Evolutionary conservation across 2,888 invertebrate genomes (phyloP), one percentile per base, ranked within the genome.

Genomic region (Drosophila mercatorum): DNA sequence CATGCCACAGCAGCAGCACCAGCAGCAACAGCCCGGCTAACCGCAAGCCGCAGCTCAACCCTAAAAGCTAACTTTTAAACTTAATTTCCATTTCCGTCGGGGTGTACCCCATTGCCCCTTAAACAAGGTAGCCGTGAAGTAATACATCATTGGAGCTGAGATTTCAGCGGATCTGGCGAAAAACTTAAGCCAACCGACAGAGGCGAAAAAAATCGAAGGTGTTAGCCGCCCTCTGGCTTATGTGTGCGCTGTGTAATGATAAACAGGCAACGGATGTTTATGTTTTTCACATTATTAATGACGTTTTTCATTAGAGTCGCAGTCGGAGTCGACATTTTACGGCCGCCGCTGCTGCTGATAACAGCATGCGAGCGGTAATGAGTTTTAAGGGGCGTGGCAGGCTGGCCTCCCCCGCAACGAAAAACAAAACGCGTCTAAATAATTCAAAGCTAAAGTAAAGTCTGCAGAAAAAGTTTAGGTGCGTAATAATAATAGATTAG

Each of bases 211-310:
- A 71, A 70, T 73, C 72, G 14, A 41, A 49, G 64, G 66, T 64
- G 58, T 75, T 62, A 64, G 64, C 43, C 66, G 57, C 56, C 84
- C 70, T 81, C 76, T 87, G 84, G 72, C 83, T 86, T 72, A 88
- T 69, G 81, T 65, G 67, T 59, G 63, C 59, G 62, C 53, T 53
- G 69, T 61, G 83, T 79, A 78, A 88, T 89, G 90, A 88, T 87
- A 88, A 85, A 83, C 88, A 81, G 74, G 71, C 79, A 81, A 74
- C 90, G 90, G 90, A 87, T 88, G 86, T 78, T 89, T 74, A 79
- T 89, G 86, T 81, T 87, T 75, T 76, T 70, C 81, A 83, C 90
- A 87, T 89, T 87, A 89, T 87, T 89, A 87, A 87, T 89, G 88
- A 69, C 83, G 83, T 77, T 88, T 89, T 86, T 86, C 86, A 89